Conservation (phyloP, 2,888 invertebrate genomes). For the Xestia xanthographa region DNA sequence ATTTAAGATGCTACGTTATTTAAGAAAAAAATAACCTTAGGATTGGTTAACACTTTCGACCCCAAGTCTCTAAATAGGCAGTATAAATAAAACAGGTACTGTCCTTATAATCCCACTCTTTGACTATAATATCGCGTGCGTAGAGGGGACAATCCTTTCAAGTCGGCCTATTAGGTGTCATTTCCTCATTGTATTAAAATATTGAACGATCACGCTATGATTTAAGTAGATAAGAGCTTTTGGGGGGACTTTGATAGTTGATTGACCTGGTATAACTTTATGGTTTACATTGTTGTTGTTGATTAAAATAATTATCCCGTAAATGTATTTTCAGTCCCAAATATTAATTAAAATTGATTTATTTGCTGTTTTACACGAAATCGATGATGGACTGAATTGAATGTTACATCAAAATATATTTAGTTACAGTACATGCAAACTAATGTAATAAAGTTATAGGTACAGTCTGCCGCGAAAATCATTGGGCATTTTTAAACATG, state of each 20-base stretch:
- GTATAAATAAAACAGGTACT: neutral
- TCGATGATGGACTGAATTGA: neutral
- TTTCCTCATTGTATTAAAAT: constrained; percentile 44
- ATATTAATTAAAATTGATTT: neutral
- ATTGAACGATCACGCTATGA: constrained; percentile 14
- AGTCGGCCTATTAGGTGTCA: constrained; percentile 38
- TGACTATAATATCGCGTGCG: constrained; percentile 43
- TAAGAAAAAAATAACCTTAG: no score
- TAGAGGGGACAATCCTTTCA: constrained; percentile 7
- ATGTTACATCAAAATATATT: neutral
- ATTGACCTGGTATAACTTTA: no score
- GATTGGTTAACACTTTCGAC: no score
- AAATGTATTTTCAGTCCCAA: neutral
- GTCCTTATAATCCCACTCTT: constrained; percentile 10
- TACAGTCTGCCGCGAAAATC: neutral
- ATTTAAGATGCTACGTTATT: no score
- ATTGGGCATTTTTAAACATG: neutral
- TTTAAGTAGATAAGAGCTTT: neutral
- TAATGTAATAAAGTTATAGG: neutral
- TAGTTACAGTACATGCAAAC: neutral
- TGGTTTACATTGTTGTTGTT: no score
- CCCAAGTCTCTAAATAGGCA: neutral
- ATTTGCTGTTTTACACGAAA: neutral
- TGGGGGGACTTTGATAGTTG: neutral
- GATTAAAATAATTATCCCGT: neutral